phyloP scores from a whole-genome alignment of 2,113 vertebrate genomes.

The Cisticola juncidis region DNA sequence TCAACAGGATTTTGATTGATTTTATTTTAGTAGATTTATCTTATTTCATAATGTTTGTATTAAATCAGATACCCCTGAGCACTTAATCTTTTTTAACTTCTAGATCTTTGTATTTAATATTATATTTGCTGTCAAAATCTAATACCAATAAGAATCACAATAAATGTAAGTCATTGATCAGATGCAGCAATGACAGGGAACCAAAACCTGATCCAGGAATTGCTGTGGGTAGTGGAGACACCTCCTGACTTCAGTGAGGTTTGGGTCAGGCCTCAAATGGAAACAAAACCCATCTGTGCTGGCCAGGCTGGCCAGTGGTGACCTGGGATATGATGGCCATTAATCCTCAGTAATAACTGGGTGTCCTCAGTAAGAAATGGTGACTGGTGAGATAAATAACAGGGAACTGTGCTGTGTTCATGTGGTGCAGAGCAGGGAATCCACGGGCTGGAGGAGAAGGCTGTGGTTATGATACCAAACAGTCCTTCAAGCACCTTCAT shows the following conservation, averaged over 20 bases:
- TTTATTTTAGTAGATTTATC: constrained; percentile 36
- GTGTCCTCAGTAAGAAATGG: not conserved
- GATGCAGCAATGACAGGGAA: not conserved
- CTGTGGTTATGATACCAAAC: not conserved
- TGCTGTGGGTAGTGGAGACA: not conserved
- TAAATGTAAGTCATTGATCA: constrained; percentile 26
- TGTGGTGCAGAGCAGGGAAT: not conserved
- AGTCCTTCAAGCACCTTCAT: not conserved
- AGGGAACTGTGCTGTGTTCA: not conserved
- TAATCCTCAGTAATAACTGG: not conserved
- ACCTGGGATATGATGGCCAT: not conserved
- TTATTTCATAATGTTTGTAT: constrained; percentile 33
- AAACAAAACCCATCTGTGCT: not conserved
- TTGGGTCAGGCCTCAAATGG: not conserved
- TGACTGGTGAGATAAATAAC: not conserved
- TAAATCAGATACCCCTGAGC: constrained; percentile 21
- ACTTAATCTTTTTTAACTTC: constrained; percentile 9
- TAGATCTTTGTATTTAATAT: not conserved
- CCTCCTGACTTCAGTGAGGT: not conserved
- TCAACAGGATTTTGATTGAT: constrained; percentile 44
- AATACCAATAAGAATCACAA: not conserved
- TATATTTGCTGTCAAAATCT: constrained; percentile 12
- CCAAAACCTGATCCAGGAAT: not conserved
- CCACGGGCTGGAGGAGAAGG: not conserved
- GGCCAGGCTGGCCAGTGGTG: not conserved